Evolutionary conservation across 2,888 invertebrate species (phyloP).

Genomic region (Slavum lentiscoides): DNA sequence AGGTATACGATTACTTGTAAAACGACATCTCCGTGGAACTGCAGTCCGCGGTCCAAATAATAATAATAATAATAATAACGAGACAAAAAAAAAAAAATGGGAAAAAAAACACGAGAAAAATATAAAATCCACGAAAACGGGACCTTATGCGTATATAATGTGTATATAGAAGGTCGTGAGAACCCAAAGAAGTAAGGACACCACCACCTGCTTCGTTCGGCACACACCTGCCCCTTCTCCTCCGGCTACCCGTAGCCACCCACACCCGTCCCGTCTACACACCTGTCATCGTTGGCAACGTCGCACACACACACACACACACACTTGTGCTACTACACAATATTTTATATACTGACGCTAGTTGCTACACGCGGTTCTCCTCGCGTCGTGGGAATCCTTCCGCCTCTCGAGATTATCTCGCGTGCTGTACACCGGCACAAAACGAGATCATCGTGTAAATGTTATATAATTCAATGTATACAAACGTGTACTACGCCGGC

Average conservation of each 20-base stretch:
- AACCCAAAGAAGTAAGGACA: slow-evolving; percentile 49
- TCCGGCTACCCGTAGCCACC: slow-evolving; percentile 23
- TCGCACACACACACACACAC: slow-evolving; percentile 44
- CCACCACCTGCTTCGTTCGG: slow-evolving; percentile 41
- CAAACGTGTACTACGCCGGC: slow-evolving; percentile 33
- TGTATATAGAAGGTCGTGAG: slow-evolving; percentile 48
- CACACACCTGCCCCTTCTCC: slow-evolving; percentile 51
- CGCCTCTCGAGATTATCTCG: slow-evolving; percentile 53
- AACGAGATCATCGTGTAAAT: slow-evolving; percentile 53
- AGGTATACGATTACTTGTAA: too few species aligned
- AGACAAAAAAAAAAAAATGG: background rate
- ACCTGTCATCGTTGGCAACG: slow-evolving; percentile 53
- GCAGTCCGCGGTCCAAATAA: too few species aligned
- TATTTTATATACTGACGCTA: too few species aligned
- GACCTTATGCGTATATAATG: slow-evolving; percentile 42
- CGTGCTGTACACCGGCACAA: slow-evolving; percentile 35
- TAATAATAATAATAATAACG: background rate
- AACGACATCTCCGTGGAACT: too few species aligned
- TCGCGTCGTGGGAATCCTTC: slow-evolving; percentile 52
- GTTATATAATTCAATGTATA: slow-evolving; percentile 30
- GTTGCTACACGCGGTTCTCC: slow-evolving; percentile 3
- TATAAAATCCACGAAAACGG: slow-evolving; percentile 48
- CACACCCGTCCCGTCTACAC: slow-evolving; percentile 48
- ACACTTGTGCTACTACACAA: slow-evolving; percentile 21
- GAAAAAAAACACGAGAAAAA: background rate